phyloP scores from a whole-genome alignment of 2,797 vertebrate species.

The Hyperoplus lanceolatus region DNA sequence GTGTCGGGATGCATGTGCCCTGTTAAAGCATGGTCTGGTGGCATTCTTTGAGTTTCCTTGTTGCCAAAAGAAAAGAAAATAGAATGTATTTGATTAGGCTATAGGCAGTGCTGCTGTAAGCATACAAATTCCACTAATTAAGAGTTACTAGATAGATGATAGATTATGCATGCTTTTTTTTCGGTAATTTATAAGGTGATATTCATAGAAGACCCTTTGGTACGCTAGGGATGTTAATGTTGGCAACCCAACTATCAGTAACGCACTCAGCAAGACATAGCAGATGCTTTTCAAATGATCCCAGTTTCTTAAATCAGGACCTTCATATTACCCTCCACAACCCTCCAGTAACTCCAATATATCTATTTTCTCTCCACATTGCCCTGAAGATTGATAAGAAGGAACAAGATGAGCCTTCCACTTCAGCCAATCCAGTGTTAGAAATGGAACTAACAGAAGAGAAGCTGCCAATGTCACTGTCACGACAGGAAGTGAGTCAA shows the following conservation, averaged over 20 bases:
- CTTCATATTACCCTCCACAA: not conserved
- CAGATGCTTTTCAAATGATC: conserved; percentile 6
- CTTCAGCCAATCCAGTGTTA: conserved; percentile 91
- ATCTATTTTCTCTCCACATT: conserved; percentile 29
- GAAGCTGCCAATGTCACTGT: conserved; percentile 98
- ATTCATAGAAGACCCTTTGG: conserved; percentile 16
- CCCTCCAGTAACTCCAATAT: not conserved
- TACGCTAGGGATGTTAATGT: conserved; percentile 39
- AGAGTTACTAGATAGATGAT: conserved; percentile 2
- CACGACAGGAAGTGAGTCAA: conserved; percentile 93
- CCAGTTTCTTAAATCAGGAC: not conserved
- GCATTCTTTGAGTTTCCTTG: conserved; percentile 45
- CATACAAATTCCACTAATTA: not conserved
- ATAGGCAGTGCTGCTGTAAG: conserved; percentile 33
- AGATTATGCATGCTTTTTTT: conserved; percentile 2
- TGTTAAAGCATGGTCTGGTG: conserved; percentile 74
- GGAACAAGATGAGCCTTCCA: conserved; percentile 88
- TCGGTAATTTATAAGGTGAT: conserved; percentile 11
- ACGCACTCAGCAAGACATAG: not conserved
- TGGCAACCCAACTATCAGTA: not conserved
- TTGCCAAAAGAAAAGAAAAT: conserved; percentile 15
- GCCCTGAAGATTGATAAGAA: conserved; percentile 86
- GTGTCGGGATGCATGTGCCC: conserved; percentile 74
- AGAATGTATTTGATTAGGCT: conserved; percentile 34
- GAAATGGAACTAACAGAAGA: conserved; percentile 96